Conservation (phyloP, 2,113 vertebrate species). For the Calyptommatus sinebrachiatus region DNA sequence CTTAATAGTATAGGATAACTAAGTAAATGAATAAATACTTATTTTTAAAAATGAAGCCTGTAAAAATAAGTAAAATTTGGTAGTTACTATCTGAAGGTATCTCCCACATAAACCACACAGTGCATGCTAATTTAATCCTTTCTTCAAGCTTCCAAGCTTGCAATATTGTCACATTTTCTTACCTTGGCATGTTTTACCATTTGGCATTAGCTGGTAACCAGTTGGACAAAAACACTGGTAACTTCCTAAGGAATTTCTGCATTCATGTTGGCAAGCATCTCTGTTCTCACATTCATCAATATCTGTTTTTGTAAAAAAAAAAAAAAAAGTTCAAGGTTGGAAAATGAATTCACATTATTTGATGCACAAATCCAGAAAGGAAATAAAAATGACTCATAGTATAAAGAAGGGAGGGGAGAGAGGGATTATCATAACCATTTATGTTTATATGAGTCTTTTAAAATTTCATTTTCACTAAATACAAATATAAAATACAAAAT, state of each 20-base stretch:
- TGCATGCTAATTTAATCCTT: rapidly evolving
- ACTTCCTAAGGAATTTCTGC: slow-evolving; percentile 89
- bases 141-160: not conserved
- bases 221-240: slow-evolving; percentile 87
- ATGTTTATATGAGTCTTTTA: too few species aligned
- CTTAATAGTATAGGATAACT: too few species aligned
- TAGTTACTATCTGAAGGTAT: not conserved
- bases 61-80: too few species aligned
- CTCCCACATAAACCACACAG: not conserved
- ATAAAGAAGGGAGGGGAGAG: too few species aligned
- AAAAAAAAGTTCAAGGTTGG: not conserved
- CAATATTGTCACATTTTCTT: not conserved
- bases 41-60: too few species aligned
- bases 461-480: too few species aligned
- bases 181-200: slow-evolving; percentile 96
- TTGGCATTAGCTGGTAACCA: slow-evolving; percentile 88
- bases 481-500: too few species aligned
- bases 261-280: slow-evolving; percentile 91
- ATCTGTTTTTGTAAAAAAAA: slow-evolving; percentile 70
- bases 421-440: too few species aligned
- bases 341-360: not conserved
- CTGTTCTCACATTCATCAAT: slow-evolving; percentile 92
- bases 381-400: not conserved
- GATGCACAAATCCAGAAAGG: not conserved
- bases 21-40: too few species aligned